phyloP scores from a whole-genome alignment of 2,888 invertebrate genomes.

The Rhagonycha lutea region DNA sequence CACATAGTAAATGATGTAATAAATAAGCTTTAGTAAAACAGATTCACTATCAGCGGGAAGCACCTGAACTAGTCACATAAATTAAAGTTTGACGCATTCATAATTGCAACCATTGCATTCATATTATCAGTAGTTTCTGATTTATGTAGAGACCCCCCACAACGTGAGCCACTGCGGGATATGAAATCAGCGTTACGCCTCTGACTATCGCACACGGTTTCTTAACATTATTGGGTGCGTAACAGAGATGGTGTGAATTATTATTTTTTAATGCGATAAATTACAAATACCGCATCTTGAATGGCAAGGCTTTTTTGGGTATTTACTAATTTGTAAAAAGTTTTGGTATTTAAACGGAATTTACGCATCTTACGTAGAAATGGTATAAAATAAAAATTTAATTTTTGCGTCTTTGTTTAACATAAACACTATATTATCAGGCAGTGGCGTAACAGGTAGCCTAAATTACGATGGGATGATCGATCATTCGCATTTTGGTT shows the following conservation, averaged over 20 bases:
- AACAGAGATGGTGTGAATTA: constrained; percentile 14
- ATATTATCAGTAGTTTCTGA: constrained; percentile 53
- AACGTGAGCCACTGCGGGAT: constrained; percentile 48
- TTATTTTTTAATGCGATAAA: constrained; percentile 20
- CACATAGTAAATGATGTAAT: neutral
- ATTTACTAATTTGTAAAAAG: constrained; percentile 46
- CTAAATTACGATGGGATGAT: neutral
- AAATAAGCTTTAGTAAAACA: constrained; percentile 14
- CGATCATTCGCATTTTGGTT: neutral
- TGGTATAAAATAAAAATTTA: no score
- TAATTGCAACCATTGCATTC: constrained; percentile 52
- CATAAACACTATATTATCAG: neutral
- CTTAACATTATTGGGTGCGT: constrained; percentile 7
- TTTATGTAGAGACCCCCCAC: constrained; percentile 49
- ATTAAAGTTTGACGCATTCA: constrained; percentile 54
- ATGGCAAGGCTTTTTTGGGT: constrained; percentile 44
- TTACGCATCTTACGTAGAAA: constrained; percentile 36
- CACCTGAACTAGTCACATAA: constrained; percentile 46
- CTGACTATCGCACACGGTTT: constrained; percentile 11
- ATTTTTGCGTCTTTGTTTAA: neutral
- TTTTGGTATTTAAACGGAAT: constrained; percentile 45
- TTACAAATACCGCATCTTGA: constrained; percentile 12
- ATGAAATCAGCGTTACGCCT: constrained; percentile 32
- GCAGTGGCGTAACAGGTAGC: neutral
- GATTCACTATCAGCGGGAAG: constrained; percentile 28